A percentile compares a stretch with the other conserved stretches of the same genome.
Evolutionary conservation across 2,888 invertebrate genomes (phyloP).

Genomic region (Drosophila kambysellisi): DNA sequence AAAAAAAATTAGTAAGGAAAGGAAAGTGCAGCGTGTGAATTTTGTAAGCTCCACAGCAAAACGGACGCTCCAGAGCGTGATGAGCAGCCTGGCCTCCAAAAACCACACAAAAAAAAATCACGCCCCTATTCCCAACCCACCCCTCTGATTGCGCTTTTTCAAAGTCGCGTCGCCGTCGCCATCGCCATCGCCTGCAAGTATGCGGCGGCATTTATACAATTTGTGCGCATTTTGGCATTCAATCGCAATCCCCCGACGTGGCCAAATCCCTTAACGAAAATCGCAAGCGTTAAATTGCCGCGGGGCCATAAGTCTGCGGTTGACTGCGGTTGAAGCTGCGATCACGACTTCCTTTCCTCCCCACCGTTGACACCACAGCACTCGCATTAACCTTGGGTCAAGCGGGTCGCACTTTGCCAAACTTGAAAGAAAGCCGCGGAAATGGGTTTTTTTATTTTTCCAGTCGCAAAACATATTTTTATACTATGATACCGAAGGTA

Average conservation of each 20-base stretch:
- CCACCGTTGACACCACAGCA: neutral
- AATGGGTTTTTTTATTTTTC: slow-evolving; percentile 12
- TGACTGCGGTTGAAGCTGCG: slow-evolving; percentile 38
- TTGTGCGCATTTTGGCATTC: slow-evolving; percentile 77
- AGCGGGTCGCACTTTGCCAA: slow-evolving; percentile 22
- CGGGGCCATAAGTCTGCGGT: slow-evolving; percentile 62
- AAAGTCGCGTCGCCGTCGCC: slow-evolving; percentile 8
- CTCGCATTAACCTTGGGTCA: slow-evolving; percentile 70
- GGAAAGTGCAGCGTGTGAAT: slow-evolving; percentile 69
- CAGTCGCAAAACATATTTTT: slow-evolving; percentile 65
- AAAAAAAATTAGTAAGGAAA: neutral
- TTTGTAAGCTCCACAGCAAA: slow-evolving; percentile 62
- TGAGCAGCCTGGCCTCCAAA: slow-evolving; percentile 19
- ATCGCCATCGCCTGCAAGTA: slow-evolving; percentile 36
- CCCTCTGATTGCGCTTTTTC: slow-evolving; percentile 56
- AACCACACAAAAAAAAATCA: neutral
- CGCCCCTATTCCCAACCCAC: neutral
- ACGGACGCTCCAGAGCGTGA: slow-evolving; percentile 41
- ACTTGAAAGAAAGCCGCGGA: slow-evolving; percentile 30
- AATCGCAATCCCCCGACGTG: slow-evolving; percentile 59
- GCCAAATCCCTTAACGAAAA: slow-evolving; percentile 69
- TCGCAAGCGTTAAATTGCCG: slow-evolving; percentile 78
- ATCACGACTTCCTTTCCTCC: neutral
- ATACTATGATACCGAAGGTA: too few relatives aligned
- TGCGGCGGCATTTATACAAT: slow-evolving; percentile 62